Evolutionary conservation across 2,888 invertebrate genomes (phyloP).

Genomic region (Drosophila prostipennis): DNA sequence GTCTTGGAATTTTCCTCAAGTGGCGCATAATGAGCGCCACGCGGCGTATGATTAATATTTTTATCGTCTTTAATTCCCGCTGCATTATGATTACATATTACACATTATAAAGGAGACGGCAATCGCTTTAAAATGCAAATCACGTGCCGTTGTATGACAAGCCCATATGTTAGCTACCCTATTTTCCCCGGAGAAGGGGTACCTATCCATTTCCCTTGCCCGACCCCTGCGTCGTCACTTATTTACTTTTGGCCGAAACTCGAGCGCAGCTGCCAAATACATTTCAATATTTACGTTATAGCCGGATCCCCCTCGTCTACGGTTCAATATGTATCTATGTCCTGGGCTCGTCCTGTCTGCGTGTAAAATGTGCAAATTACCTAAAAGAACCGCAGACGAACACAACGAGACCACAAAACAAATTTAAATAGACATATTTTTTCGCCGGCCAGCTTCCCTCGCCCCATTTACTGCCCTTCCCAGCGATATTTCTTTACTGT

Average conservation of each 20-base stretch:
- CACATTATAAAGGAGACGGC: conserved; percentile 50
- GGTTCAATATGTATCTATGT: conserved; percentile 45
- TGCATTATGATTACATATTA: conserved; percentile 77
- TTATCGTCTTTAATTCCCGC: conserved; percentile 67
- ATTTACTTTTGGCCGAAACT: conserved; percentile 75
- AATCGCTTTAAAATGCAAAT: conserved; percentile 74
- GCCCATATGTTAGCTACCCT: conserved; percentile 57
- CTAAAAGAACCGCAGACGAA: conserved; percentile 81
- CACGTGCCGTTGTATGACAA: conserved; percentile 53
- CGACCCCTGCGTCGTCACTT: conserved; percentile 39
- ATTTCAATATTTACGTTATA: conserved; percentile 79
- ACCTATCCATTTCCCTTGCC: background rate
- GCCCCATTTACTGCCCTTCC: conserved; percentile 18
- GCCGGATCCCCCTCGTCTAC: conserved; percentile 15
- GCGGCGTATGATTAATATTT: conserved; percentile 80
- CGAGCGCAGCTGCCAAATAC: conserved; percentile 78
- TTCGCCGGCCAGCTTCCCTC: conserved; percentile 54
- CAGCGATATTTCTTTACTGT: conserved; percentile 41
- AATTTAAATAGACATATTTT: conserved; percentile 80
- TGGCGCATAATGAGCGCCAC: conserved; percentile 78
- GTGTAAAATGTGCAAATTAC: conserved; percentile 81
- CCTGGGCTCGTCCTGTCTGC: conserved; percentile 60
- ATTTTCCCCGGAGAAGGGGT: background rate
- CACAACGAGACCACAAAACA: conserved; percentile 80
- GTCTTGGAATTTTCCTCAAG: conserved; percentile 62